Base-by-base conservation (phyloP, 2,888 invertebrate species). In the Leucania comma region DNA sequence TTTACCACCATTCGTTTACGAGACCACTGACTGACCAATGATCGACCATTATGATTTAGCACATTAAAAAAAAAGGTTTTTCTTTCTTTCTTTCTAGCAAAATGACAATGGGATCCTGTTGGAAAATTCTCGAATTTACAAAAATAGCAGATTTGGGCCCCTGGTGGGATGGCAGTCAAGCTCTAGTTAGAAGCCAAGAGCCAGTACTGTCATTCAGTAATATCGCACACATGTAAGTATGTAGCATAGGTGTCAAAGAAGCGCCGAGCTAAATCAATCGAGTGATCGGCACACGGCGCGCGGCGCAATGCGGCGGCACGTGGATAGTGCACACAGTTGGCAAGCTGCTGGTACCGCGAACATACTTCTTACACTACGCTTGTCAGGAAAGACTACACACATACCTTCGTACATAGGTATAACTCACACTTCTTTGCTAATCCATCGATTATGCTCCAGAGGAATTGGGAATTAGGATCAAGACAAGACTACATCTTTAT, bases 181-280 rank as follows among this genome's bases (percentile, higher is more conserved):
- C 4, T 3, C 29, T 29, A 29, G 29, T 29, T 4, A 46, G n/a
- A 68, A 24, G 3, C 35, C 38, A 48, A 26, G 53, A 53, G 24
- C 1, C 35, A 17, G 3, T 59, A 2, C 3, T 53, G 35, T 14
- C 5, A 48, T 12, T 26, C 24, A 29, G 29, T 29, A 58, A 65
- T 61, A 65, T 42, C 48, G 26, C 48, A 71, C 32, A 48, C 26
- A 20, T 22, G 29, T 29, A 32, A 58, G 42, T 22, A 20, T 22
- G 29, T 29, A 32, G 50, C 53, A 50, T 46, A 35, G 29, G 51
- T 57, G 68, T 32, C 57, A 38, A 50, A 46, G 53, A 42, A 51
- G 51, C 64, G 24, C 14, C n/a, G 48, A 32, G 59, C 38, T 68
- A 59, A 80, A 80, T 66, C 71, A 80, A 80, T 57, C 68, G 57